Evolutionary conservation across 2,888 invertebrate species (phyloP).

Genomic region (Leptogaster cylindrica): DNA sequence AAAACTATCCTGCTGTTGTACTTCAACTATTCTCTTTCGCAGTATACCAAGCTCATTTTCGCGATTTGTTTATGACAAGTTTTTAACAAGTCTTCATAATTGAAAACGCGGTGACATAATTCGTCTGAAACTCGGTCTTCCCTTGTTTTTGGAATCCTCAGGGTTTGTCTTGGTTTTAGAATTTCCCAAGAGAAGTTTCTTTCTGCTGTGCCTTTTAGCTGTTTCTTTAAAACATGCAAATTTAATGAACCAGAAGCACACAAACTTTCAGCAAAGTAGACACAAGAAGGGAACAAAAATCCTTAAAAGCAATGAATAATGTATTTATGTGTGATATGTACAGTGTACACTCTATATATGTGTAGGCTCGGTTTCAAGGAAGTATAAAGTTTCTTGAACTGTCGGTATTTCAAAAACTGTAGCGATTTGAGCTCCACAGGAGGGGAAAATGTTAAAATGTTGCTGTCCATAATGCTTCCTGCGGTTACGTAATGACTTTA

Average conservation of each 20-base stretch:
- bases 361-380: neutral
- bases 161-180: constrained; percentile 1
- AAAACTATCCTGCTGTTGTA: too few species aligned
- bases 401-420: neutral
- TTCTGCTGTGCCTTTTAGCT: constrained; percentile 1
- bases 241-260: constrained; percentile 36
- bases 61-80: constrained; percentile 18
- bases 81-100: constrained; percentile 22
- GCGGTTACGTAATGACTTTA: constrained; percentile 21
- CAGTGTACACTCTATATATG: neutral
- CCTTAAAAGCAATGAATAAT: constrained; percentile 15
- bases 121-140: constrained; percentile 4
- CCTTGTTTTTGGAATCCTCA: neutral
- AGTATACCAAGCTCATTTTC: neutral
- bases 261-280: constrained; percentile 16
- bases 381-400: constrained; percentile 5
- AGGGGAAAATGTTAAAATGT: constrained; percentile 18
- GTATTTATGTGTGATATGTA: too few species aligned
- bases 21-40: too few species aligned
- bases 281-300: constrained; percentile 26
- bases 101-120: constrained; percentile 20
- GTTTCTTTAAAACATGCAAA: constrained; percentile 26
- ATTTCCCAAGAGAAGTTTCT: neutral
- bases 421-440: neutral
- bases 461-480: constrained; percentile 9